A percentile compares a stretch with the other conserved stretches of the same genome.
These are phyloP conservation scores for Esperia sulphurella DNA, from an alignment of 2,888 invertebrate genomes.

Conservation along the genomic window DNA sequence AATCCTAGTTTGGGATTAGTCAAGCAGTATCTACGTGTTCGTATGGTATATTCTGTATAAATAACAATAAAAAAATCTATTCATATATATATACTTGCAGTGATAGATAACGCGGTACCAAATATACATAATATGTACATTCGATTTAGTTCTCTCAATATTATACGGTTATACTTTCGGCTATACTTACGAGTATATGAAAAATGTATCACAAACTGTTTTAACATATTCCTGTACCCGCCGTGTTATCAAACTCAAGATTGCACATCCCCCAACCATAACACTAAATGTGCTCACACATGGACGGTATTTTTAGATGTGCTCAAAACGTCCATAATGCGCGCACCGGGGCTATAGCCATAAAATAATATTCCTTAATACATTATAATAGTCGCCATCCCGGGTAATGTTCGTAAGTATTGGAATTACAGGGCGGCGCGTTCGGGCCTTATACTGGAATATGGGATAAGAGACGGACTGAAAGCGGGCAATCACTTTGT, in stretches of 20 bases:
- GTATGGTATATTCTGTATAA: too few relatives aligned
- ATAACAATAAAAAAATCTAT: too few relatives aligned
- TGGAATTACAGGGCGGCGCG: constrained; percentile 76
- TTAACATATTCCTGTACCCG: too few relatives aligned
- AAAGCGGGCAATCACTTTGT: constrained; percentile 9
- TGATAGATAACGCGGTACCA: too few relatives aligned
- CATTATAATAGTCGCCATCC: constrained; percentile 76
- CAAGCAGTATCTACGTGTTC: too few relatives aligned
- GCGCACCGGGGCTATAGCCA: constrained; percentile 50
- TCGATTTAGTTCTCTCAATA: too few relatives aligned
- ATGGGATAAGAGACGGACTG: constrained; percentile 25
- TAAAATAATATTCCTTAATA: constrained; percentile 78
- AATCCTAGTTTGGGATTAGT: too few relatives aligned
- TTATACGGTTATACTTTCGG: too few relatives aligned
- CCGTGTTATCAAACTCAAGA: constrained; percentile 5
- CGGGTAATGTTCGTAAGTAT: constrained; percentile 75
- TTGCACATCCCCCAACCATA: constrained; percentile 12
- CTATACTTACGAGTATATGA: background rate
- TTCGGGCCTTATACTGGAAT: constrained; percentile 52
- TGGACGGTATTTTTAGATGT: constrained; percentile 62
- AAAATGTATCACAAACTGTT: too few relatives aligned
- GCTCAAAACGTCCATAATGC: constrained; percentile 60
- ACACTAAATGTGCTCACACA: constrained; percentile 43
- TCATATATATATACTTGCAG: too few relatives aligned
- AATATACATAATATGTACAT: too few relatives aligned